phyloP scores from a whole-genome alignment of 2,797 vertebrate genomes.

The Petrocephalus sullivani region DNA sequence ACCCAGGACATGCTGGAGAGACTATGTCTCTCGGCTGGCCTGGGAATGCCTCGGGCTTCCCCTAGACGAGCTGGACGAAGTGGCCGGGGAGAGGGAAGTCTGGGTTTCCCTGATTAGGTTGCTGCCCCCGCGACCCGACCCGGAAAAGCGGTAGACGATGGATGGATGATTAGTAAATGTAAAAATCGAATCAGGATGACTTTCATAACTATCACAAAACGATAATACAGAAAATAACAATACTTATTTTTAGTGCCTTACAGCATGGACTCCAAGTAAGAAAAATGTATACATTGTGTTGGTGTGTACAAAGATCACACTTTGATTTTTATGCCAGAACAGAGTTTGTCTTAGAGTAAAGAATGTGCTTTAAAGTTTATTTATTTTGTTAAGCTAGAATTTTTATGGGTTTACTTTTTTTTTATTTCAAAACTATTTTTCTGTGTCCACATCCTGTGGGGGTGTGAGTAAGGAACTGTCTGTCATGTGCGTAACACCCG shows the following conservation, averaged over 20 bases:
- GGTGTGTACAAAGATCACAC: background rate
- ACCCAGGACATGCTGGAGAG: too few species aligned
- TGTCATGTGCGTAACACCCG: background rate
- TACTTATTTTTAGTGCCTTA: background rate
- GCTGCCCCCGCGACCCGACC: too few species aligned
- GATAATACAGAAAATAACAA: background rate
- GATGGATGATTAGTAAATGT: background rate
- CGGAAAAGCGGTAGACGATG: too few species aligned
- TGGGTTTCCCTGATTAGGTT: too few species aligned
- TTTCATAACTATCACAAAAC: background rate
- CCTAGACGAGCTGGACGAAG: too few species aligned
- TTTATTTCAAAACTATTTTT: background rate
- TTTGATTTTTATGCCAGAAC: background rate
- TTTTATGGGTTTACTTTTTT: background rate
- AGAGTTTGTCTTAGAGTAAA: background rate
- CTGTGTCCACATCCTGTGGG: background rate
- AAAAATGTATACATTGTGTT: background rate
- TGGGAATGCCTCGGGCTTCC: too few species aligned
- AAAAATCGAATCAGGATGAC: background rate
- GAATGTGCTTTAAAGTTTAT: background rate
- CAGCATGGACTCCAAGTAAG: background rate
- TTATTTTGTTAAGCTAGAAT: background rate
- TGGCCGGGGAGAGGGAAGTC: too few species aligned
- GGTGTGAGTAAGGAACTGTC: background rate
- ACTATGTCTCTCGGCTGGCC: too few species aligned